Conservation (phyloP, 2,888 invertebrate species). For the Brachylomia viminalis region DNA sequence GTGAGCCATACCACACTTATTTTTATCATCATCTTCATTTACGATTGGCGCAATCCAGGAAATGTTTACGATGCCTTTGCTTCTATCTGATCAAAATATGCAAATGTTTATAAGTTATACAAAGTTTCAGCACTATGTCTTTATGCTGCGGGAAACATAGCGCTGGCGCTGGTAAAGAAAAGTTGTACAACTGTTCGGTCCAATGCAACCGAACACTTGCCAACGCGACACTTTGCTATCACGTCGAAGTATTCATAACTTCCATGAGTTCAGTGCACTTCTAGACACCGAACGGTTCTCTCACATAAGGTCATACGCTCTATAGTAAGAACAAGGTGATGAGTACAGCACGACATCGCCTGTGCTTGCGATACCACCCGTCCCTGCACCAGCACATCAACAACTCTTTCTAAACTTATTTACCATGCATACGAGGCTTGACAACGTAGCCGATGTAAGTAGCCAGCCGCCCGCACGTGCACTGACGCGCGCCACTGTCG, state of each 20-base stretch:
- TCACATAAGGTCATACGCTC: not conserved
- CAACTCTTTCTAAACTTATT: not conserved
- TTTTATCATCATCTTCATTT: not conserved
- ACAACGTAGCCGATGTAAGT: not conserved
- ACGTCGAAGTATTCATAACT: not conserved
- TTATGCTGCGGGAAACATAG: not conserved
- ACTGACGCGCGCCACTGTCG: not conserved
- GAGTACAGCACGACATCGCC: not conserved
- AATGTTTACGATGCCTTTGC: not conserved
- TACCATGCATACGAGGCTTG: too few relatives aligned
- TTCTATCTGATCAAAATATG: not conserved
- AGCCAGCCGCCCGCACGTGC: too few relatives aligned
- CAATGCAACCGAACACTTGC: not conserved
- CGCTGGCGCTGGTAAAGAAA: not conserved
- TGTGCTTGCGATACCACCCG: not conserved
- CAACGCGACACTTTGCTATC: not conserved
- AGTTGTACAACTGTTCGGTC: not conserved
- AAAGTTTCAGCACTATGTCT: not conserved
- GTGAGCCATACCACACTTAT: constrained; percentile 73
- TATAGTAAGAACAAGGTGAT: not conserved
- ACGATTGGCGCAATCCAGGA: not conserved
- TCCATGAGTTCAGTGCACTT: not conserved
- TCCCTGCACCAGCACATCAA: not conserved
- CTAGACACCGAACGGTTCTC: not conserved
- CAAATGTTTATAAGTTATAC: not conserved